A percentile compares a stretch with the other conserved stretches of the same genome.
Conservation (phyloP, 2,888 invertebrate genomes). For the Drosophila cyrtoloma region DNA sequence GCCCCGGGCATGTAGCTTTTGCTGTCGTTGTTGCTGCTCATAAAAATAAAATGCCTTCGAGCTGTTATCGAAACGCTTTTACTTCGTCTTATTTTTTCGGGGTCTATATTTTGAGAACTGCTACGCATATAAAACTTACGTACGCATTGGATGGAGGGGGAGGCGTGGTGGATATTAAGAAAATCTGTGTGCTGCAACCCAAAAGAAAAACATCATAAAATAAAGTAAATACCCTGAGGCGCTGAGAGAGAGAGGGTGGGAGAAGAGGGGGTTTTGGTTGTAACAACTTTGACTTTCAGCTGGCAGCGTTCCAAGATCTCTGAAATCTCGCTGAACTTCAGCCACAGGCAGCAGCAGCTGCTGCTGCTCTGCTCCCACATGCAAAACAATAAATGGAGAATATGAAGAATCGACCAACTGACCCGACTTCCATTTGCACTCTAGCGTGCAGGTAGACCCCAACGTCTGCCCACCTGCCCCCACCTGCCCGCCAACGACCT, state of each 20-base stretch:
- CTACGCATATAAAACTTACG: constrained; percentile 53
- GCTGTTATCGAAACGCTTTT: constrained; percentile 62
- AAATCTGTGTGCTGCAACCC: constrained; percentile 51
- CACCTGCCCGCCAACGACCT: constrained; percentile 2
- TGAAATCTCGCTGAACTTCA: constrained; percentile 43
- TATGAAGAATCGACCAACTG: constrained; percentile 31
- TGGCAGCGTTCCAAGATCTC: constrained; percentile 37
- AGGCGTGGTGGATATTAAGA: constrained; percentile 45
- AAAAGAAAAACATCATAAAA: constrained; percentile 17
- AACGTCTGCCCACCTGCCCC: constrained; percentile 33
- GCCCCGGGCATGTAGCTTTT: constrained; percentile 33
- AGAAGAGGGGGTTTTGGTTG: neutral
- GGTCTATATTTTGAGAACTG: constrained; percentile 40
- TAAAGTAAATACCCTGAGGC: constrained; percentile 23
- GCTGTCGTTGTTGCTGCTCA: constrained; percentile 47
- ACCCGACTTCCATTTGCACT: constrained; percentile 39
- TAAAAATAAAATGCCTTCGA: constrained; percentile 68
- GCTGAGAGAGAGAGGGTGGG: neutral
- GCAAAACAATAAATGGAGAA: constrained; percentile 5
- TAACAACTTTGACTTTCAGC: constrained; percentile 59
- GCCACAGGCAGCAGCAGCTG: constrained; percentile 1
- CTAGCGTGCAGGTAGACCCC: constrained; percentile 26
- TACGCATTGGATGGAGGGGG: constrained; percentile 20
- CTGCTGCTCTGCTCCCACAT: constrained; percentile 30
- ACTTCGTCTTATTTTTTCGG: constrained; percentile 22